phyloP scores from a whole-genome alignment of 2,113 vertebrate genomes.

The Morphnarchus princeps region DNA sequence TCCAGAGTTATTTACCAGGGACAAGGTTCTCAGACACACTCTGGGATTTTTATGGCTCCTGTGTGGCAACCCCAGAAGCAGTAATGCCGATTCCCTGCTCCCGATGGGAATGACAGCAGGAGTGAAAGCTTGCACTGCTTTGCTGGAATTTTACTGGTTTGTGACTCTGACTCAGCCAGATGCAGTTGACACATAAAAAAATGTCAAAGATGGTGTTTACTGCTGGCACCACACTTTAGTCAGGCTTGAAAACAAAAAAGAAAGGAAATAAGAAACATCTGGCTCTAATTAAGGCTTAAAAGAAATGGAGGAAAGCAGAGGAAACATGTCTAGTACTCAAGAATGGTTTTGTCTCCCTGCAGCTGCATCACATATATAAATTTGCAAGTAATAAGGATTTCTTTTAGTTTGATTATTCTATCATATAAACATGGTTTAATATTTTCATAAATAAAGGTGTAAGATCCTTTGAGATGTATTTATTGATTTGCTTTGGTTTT shows the following conservation, averaged over 20 bases:
- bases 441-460: neutral
- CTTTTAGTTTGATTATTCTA: neutral
- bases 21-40: neutral
- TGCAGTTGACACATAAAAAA: neutral
- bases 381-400: neutral
- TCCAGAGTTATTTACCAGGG: neutral
- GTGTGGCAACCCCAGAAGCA: neutral
- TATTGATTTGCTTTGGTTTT: neutral
- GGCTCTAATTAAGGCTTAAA: neutral
- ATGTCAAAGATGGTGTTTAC: conserved; percentile 8
- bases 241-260: conserved; percentile 13
- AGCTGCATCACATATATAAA: neutral
- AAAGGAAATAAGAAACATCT: conserved; percentile 40
- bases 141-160: neutral
- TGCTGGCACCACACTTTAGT: neutral
- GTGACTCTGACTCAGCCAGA: neutral
- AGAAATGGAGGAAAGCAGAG: conserved; percentile 2
- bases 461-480: neutral
- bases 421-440: neutral
- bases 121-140: neutral
- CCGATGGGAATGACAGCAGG: neutral
- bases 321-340: neutral
- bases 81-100: neutral
- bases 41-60: neutral
- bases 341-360: neutral